Base-by-base conservation (phyloP, 2,888 invertebrate genomes). In the Hyles lineata region DNA sequence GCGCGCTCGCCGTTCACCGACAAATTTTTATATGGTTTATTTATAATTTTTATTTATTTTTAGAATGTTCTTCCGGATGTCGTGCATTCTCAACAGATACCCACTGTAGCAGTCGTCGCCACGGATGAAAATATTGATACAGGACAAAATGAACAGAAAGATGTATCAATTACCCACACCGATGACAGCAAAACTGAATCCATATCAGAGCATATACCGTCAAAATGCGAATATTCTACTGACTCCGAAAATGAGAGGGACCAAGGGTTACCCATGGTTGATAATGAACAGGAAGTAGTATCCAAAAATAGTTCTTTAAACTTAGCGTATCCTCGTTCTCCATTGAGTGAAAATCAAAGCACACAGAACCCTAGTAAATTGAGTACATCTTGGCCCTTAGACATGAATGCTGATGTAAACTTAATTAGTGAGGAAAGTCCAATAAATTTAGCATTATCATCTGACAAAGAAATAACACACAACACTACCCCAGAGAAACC, bases 31-130 rank as follows among this genome's bases (percentile, higher is more conserved):
- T 72, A 70, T 77, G 80, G 81, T 82, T 84, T 85, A 87, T 86
- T 87, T 87, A 85, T 85, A 87, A 81, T 89, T 89, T 89, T 90
- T 90, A 87, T 92, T 91, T 94, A 93, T 94, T 94, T 94, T 93
- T 94, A 94, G 94, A 93, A 90, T 82, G 86, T 91, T 90, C 94
- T 94, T 91, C 94, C 94, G 94, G 94, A 94, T 91, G 93, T 94
- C 87, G 94, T 94, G 84, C 91, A 94, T 92, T 92, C 91, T 84
- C 93, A 94, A 90, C 93, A 91, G 89, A 91, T 91, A 86, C 84
- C 87, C 83, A 83, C 89, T 79, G 76, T 87, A 85, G 92, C 82
- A 83, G 84, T 83, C 79, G 87, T 81, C 76, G 84, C 81, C 23
- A 83, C 83, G 63, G 82, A 82, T 74, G 88, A 86, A 76, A 86